Conservation (phyloP, 2,797 vertebrate species). For the Hippocampus kuda region DNA sequence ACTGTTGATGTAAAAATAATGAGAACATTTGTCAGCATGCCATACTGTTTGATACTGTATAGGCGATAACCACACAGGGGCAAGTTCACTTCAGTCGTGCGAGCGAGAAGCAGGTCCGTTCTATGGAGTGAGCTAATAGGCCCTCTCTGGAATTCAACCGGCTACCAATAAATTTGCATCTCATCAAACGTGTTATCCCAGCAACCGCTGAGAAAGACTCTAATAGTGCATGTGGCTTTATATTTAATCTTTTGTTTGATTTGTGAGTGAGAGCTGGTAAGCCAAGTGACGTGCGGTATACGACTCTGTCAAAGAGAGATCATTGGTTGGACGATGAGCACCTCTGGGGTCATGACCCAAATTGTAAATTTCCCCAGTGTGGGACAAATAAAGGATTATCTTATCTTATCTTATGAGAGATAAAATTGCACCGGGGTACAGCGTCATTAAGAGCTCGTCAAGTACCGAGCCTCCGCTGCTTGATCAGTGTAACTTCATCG, state of each 20-base stretch:
- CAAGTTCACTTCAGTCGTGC: constrained; percentile 8
- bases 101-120: constrained; percentile 20
- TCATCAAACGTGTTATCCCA: constrained; percentile 29
- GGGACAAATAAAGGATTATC: too few species aligned
- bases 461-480: constrained; percentile 42
- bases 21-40: constrained; percentile 18
- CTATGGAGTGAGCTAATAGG: constrained; percentile 24
- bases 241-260: constrained; percentile 19
- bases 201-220: constrained; percentile 12
- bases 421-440: constrained; percentile 46
- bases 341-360: constrained; percentile 43
- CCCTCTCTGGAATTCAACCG: constrained; percentile 20
- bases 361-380: too few species aligned
- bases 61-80: constrained; percentile 8
- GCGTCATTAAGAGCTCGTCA: constrained; percentile 63
- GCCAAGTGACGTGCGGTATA: too few species aligned
- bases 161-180: constrained; percentile 24
- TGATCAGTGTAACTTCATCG: constrained; percentile 32
- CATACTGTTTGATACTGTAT: constrained; percentile 12
- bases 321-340: constrained; percentile 54
- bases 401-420: too few species aligned
- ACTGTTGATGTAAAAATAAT: constrained; percentile 13
- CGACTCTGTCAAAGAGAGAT: constrained; percentile 30
- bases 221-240: constrained; percentile 5
- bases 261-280: constrained; percentile 10